phyloP scores from a whole-genome alignment of 2,797 vertebrate species.

The Tarsius wallacei region DNA sequence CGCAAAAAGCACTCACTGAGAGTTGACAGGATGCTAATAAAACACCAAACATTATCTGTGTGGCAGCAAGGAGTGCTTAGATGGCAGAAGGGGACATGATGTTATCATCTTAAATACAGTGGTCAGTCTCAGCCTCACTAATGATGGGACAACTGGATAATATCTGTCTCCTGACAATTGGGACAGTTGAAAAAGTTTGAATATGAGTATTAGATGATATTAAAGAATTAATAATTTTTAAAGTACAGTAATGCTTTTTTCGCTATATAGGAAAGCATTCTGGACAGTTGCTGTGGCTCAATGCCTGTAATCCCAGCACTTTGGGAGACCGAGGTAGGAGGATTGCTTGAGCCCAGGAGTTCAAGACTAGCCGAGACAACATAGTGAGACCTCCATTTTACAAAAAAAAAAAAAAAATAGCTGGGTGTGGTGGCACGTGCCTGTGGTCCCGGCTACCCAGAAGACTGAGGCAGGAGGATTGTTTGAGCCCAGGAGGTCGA shows the following conservation, averaged over 20 bases:
- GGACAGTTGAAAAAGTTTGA: neutral
- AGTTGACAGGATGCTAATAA: neutral
- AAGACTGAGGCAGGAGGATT: neutral
- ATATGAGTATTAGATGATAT: neutral
- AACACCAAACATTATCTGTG: neutral
- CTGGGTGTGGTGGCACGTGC: neutral
- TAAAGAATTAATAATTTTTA: slow-evolving; percentile 49
- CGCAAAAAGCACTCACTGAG: neutral
- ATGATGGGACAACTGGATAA: neutral
- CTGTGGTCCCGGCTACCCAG: neutral
- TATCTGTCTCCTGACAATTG: neutral
- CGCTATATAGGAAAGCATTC: neutral
- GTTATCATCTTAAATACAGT: neutral
- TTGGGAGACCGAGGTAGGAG: neutral
- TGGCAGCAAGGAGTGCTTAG: neutral
- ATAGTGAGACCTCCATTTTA: neutral
- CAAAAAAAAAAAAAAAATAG: neutral
- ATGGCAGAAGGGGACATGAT: neutral
- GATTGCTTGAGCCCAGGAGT: neutral
- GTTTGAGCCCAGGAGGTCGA: neutral
- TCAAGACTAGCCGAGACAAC: neutral
- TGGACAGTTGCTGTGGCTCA: neutral
- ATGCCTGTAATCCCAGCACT: neutral
- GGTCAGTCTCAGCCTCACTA: neutral
- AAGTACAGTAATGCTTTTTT: neutral